Conservation (phyloP, 2,888 invertebrate genomes). For the Microdon myrmicae region DNA sequence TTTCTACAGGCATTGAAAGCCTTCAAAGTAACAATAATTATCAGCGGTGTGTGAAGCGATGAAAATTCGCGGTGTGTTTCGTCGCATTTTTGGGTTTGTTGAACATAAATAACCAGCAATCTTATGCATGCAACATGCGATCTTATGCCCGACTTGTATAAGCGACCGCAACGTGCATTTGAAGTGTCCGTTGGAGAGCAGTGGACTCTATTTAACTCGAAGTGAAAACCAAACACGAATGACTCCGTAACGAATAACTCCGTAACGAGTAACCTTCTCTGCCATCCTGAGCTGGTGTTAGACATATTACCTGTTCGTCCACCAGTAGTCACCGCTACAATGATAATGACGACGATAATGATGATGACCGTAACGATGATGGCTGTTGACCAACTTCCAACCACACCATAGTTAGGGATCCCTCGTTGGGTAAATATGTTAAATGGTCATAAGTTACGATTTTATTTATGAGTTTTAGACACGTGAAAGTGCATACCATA, state of each 20-base stretch:
- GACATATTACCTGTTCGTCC: slow-evolving; percentile 5
- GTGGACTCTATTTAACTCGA: no score
- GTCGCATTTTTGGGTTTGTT: slow-evolving; percentile 41
- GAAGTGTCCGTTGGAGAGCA: no score
- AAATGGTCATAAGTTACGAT: slow-evolving; percentile 58
- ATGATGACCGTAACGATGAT: slow-evolving; percentile 19
- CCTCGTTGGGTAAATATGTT: slow-evolving; percentile 54
- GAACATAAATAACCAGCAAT: slow-evolving; percentile 47
- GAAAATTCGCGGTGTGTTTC: no score
- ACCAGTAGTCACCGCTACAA: slow-evolving; percentile 43
- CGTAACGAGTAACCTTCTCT: slow-evolving; percentile 29
- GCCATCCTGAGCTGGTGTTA: slow-evolving; percentile 10
- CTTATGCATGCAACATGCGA: no score
- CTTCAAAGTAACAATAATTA: no score
- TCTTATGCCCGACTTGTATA: no score
- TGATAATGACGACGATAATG: slow-evolving; percentile 30
- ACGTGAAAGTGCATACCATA: slow-evolving; percentile 55
- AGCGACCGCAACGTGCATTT: no score
- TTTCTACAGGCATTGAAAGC: no score
- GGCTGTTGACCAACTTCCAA: slow-evolving; percentile 20
- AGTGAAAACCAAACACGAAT: no score
- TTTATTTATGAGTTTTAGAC: slow-evolving; percentile 57
- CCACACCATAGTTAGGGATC: slow-evolving; percentile 15
- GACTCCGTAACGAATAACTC: no score
- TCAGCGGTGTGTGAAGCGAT: no score